Base-by-base conservation (phyloP, 2,113 vertebrate genomes). In the Archocentrus centrarchus region DNA sequence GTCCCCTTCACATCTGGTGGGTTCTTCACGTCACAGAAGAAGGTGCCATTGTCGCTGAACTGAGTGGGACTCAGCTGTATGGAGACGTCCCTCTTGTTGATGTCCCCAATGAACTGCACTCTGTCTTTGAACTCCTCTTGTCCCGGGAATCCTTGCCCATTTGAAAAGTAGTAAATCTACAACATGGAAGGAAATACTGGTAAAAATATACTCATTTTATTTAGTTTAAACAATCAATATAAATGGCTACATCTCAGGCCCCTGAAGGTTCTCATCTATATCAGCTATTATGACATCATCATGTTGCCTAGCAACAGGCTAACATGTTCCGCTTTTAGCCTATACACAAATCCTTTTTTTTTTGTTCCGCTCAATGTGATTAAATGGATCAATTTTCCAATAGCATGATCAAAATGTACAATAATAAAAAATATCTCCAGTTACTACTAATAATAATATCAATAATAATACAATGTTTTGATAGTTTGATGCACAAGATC, bases 11-110 rank as follows among this genome's bases (percentile, higher is more conserved):
- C 94, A 82, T 99, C 97, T 0, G 97, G 97, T 0, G 97, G 97
- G 87, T 98, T 99, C 93, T 97, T 97, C 86, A 99, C 97, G 60
- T 97, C 96, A 0, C 98, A 99, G 84, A 94, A 93, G 77, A 97
- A 99, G 32, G 98, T 98, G 57, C 98, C 98, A 7, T 99, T 99
- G 95, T 98, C 97, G 6, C 88, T 96, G 89, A 98, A 98, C 88
- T 97, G 96, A 86, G 96, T 95, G 9, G 97, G 97, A 22, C 93
- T 94, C 91, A 98, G 95, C 80, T 94, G 96, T 88, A 99, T 97
- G 0, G 98, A 99, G 2, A 94, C 97, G 70, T 99, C 98, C 89
- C 96, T 97, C 93, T 97, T 98, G 94, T 97, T 97, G 24, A 99
- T 94, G 91, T 99, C 97, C 73, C 98, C 98, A 11, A 96, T 95